Percentiles rank a stretch among this genome's conserved stretches.
Evolutionary conservation across 2,888 invertebrate genomes (phyloP).

Genomic region (Lycaena phlaeas): DNA sequence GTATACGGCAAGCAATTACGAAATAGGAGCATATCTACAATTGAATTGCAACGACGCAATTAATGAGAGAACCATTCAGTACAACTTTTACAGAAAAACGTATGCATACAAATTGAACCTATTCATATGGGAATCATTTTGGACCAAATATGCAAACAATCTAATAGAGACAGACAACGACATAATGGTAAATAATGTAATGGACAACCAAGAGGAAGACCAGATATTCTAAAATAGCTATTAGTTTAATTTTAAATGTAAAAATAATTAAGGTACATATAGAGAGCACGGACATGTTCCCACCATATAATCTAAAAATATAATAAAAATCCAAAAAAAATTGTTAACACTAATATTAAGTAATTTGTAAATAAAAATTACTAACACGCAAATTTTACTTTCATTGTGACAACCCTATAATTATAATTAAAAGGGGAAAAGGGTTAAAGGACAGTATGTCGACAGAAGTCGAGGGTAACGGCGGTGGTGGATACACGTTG

Average conservation of each 20-base stretch:
- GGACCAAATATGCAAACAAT: neutral
- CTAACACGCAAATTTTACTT: too few species aligned
- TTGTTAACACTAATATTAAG: too few species aligned
- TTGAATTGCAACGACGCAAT: neutral
- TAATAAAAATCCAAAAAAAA: too few species aligned
- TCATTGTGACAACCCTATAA: neutral
- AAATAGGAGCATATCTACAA: constrained; percentile 4
- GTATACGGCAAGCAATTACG: constrained; percentile 9
- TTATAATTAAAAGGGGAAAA: too few species aligned
- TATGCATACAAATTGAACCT: neutral
- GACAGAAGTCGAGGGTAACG: neutral
- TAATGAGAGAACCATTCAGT: neutral
- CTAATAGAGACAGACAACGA: too few species aligned
- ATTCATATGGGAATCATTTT: neutral
- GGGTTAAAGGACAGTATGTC: neutral
- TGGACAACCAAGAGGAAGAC: too few species aligned
- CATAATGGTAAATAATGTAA: too few species aligned
- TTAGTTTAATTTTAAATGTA: too few species aligned
- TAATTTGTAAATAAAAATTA: too few species aligned
- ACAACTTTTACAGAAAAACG: neutral
- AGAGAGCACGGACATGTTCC: too few species aligned
- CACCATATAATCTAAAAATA: too few species aligned
- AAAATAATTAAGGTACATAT: too few species aligned
- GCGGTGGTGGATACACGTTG: neutral
- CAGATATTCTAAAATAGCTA: neutral